Conservation (phyloP, 1,140 invertebrate genomes). For the Leptinotarsa texana region DNA sequence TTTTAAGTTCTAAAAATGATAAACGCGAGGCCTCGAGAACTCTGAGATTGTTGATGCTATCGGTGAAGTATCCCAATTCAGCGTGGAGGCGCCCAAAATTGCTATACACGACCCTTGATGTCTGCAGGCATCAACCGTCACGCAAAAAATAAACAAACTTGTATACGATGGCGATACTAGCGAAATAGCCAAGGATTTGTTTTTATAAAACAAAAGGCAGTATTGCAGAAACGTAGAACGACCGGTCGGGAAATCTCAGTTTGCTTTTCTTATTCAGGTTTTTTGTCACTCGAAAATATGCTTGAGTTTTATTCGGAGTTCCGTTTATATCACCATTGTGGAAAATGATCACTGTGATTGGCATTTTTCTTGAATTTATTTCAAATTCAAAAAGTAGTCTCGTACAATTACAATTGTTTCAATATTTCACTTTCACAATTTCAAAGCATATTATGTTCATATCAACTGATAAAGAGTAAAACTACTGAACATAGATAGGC, state of each 20-base stretch:
- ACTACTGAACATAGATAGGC: too few species aligned
- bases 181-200: conserved; percentile 17
- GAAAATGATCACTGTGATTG: too few species aligned
- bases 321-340: too few species aligned
- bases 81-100: conserved; percentile 48
- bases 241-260: neutral
- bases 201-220: conserved; percentile 12
- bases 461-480: too few species aligned
- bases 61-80: conserved; percentile 47
- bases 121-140: conserved; percentile 44
- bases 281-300: neutral
- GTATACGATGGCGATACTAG: conserved; percentile 33
- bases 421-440: too few species aligned
- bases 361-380: too few species aligned
- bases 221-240: neutral
- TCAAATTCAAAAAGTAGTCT: too few species aligned
- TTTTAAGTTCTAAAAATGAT: conserved; percentile 50
- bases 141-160: conserved; percentile 50
- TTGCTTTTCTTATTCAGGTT: neutral
- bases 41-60: conserved; percentile 55
- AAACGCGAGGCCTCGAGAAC: conserved; percentile 48
- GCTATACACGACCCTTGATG: conserved; percentile 49
- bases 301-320: too few species aligned
- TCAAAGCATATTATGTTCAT: too few species aligned
- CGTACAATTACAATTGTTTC: too few species aligned